Evolutionary conservation across 2,888 invertebrate species (phyloP), one percentile per base, ranked within the genome.

Genomic region (Gymnoscelis rufifasciata): DNA sequence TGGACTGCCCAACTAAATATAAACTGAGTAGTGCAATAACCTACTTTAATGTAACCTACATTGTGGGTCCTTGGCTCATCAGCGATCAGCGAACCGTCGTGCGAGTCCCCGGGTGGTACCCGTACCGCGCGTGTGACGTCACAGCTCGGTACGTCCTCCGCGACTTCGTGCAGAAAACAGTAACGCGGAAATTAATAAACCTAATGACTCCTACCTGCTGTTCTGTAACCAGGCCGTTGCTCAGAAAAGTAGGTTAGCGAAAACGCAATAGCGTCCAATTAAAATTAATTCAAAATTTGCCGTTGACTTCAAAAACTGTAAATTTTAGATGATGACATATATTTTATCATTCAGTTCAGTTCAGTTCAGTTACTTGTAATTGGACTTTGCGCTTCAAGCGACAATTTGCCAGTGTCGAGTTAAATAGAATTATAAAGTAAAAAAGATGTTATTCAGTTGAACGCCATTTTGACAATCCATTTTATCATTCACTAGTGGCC

Each of bases 1-100:
- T 68, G 64, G 71, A 84, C 82, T 86, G 78, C 59, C 59, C 60
- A 60, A 62, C 69, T 75, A 72, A 79, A 74, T 76, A 69, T 73
- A 75, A 66, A 67, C 64, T 61, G 58, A 15, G 64, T 70, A 82
- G 86, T 88, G 87, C 88, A 88, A 82, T 88, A 88, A 88, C 88
- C 88, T 78, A 89, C 72, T 88, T 88, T 82, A 75, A 71, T 75
- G 72, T 86, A 84, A 87, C 88, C 87, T 83, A 88, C 82, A 81
- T 87, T 68, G 66, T 64, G 70, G 71, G 73, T 76, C 71, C 78
- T 78, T 78, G 78, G 79, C 71, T 78, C 49, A 78, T 76, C 80
- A 75, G 52, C 51, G 54, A 78, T 77, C 80, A 75, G 54, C 49
- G 51, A 52, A 49, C 38, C 66, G 72, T 70, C 71, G 88, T 68